Percentiles rank a stretch among this genome's conserved stretches.
Conservation (phyloP, 2,888 invertebrate genomes). For the Scaeva pyrastri region DNA sequence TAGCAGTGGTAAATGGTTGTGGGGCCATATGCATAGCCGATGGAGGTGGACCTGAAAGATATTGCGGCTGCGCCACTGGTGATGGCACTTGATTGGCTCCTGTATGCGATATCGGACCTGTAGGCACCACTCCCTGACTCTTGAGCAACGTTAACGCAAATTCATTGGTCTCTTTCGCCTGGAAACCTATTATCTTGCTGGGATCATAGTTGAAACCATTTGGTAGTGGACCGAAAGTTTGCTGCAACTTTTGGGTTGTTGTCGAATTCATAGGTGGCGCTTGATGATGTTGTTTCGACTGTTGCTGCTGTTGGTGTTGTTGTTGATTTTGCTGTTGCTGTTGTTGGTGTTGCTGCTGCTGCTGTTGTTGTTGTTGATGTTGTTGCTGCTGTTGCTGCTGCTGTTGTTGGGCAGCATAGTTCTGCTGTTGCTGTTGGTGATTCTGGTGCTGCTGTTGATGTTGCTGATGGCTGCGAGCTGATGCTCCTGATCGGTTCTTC, state of each 20-base stretch:
- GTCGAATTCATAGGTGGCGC: constrained; percentile 58
- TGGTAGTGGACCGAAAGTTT: constrained; percentile 77
- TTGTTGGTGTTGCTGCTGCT: constrained; percentile 27
- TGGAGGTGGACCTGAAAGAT: constrained; percentile 58
- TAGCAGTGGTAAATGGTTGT: constrained; percentile 44
- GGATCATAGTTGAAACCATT: constrained; percentile 83
- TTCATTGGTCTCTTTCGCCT: constrained; percentile 83
- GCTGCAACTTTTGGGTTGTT: constrained; percentile 72
- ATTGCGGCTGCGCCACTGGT: constrained; percentile 56
- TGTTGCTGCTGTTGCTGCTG: constrained; percentile 75
- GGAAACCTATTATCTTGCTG: constrained; percentile 84
- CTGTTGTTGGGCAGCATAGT: constrained; percentile 78
- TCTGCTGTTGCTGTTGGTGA: constrained; percentile 66
- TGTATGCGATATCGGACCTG: constrained; percentile 71
- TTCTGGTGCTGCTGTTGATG: constrained; percentile 20
- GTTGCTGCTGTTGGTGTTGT: constrained; percentile 73
- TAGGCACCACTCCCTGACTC: constrained; percentile 80
- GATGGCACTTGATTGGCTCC: constrained; percentile 32
- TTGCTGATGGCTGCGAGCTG: constrained; percentile 69
- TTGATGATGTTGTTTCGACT: constrained; percentile 55
- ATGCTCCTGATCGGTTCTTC: constrained; percentile 75
- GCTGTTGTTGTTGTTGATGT: constrained; percentile 80
- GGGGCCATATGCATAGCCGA: constrained; percentile 59
- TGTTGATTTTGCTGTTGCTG: constrained; percentile 72
- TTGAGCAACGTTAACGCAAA: constrained; percentile 83